Percentiles rank a stretch among this genome's conserved stretches.
phyloP scores from a whole-genome alignment of 2,888 invertebrate species.

The Thereva unica region DNA sequence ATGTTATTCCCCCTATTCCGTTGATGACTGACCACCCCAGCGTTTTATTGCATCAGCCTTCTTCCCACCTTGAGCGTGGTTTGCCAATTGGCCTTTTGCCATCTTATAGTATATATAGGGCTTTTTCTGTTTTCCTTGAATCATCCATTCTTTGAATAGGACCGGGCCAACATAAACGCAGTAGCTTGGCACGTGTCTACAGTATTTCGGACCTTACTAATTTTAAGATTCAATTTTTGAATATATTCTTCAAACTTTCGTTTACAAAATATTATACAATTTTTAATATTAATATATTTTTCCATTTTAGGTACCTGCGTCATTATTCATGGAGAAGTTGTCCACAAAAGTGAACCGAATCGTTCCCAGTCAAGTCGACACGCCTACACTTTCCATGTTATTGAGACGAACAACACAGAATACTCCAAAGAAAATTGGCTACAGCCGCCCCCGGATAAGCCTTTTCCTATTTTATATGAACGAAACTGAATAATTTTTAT shows the following conservation, averaged over 20 bases:
- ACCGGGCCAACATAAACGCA: too few species aligned
- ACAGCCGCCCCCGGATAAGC: conserved; percentile 70
- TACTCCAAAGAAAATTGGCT: conserved; percentile 88
- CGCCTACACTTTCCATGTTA: conserved; percentile 93
- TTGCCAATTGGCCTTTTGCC: too few species aligned
- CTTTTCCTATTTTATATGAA: conserved; percentile 70
- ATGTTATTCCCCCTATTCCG: too few species aligned
- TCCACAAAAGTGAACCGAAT: conserved; percentile 90
- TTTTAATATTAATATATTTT: conserved; percentile 8
- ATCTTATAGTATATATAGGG: too few species aligned
- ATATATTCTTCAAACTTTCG: background rate
- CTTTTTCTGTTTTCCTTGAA: too few species aligned
- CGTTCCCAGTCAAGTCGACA: conserved; percentile 81
- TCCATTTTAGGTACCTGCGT: conserved; percentile 74
- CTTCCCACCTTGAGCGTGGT: too few species aligned
- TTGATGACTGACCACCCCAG: too few species aligned
- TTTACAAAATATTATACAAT: background rate
- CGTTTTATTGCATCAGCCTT: too few species aligned
- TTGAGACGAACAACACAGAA: conserved; percentile 74
- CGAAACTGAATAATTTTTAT: too few species aligned
- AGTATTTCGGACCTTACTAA: too few species aligned
- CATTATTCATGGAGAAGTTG: conserved; percentile 88
- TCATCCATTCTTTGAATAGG: too few species aligned
- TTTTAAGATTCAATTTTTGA: background rate
- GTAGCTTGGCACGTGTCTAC: too few species aligned